phyloP scores from a whole-genome alignment of 2,113 vertebrate genomes.

The Heterocephalus glaber region DNA sequence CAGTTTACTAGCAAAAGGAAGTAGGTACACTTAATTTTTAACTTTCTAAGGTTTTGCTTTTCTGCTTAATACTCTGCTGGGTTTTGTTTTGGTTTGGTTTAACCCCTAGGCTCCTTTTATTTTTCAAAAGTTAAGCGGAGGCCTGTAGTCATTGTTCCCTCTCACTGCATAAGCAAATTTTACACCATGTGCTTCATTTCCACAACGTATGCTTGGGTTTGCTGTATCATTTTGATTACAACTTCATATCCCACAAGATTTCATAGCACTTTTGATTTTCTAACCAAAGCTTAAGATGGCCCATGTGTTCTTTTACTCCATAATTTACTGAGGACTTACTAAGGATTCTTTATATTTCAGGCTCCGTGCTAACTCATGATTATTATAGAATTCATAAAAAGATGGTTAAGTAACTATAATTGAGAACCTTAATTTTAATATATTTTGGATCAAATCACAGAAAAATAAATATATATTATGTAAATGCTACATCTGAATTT shows the following conservation, averaged over 20 bases:
- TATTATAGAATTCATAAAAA: background rate
- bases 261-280: background rate
- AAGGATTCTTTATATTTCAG: background rate
- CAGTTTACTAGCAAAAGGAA: background rate
- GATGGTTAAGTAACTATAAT: background rate
- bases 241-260: background rate
- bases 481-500: background rate
- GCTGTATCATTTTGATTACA: background rate
- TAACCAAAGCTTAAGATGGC: background rate
- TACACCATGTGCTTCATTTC: background rate
- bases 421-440: background rate
- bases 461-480: background rate
- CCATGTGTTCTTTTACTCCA: background rate
- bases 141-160: background rate
- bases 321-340: background rate
- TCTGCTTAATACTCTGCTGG: background rate
- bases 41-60: background rate
- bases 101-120: background rate
- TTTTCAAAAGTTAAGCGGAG: background rate
- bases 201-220: background rate
- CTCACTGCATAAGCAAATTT: background rate
- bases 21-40: background rate
- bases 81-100: background rate
- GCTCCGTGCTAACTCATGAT: background rate
- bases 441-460: conserved; percentile 19